phyloP scores from a whole-genome alignment of 2,797 vertebrate species.

The Amniataba percoides region DNA sequence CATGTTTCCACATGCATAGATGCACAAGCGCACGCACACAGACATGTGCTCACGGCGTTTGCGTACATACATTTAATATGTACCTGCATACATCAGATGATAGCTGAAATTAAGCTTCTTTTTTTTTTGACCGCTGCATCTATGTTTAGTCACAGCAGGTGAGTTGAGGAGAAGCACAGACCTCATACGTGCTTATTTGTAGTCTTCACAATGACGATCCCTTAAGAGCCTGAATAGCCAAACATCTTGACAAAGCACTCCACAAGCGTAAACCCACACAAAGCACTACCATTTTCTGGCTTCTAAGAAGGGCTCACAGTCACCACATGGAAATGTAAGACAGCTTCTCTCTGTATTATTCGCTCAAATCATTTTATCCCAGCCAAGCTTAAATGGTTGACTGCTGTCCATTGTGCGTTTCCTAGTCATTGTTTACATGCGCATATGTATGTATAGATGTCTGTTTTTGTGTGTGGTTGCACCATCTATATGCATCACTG shows the following conservation, averaged over 20 bases:
- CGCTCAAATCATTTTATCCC: slow-evolving; percentile 43
- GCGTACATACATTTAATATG: neutral
- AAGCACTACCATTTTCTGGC: slow-evolving; percentile 56
- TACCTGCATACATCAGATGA: neutral
- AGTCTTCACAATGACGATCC: slow-evolving; percentile 56
- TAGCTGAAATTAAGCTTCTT: neutral
- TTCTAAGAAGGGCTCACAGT: slow-evolving; percentile 49
- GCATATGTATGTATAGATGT: neutral
- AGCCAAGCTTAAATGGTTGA: slow-evolving; percentile 33
- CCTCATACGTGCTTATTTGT: slow-evolving; percentile 55
- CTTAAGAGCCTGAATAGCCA: slow-evolving; percentile 52
- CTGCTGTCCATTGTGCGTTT: slow-evolving; percentile 47
- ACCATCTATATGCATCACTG: slow-evolving; percentile 13
- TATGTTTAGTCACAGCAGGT: slow-evolving; percentile 27
- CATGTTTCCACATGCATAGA: slow-evolving; percentile 10
- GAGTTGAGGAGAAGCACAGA: slow-evolving; percentile 39
- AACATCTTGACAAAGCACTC: slow-evolving; percentile 62
- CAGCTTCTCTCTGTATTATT: slow-evolving; percentile 45
- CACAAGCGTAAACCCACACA: slow-evolving; percentile 54
- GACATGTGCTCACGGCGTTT: neutral
- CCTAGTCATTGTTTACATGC: slow-evolving; percentile 5
- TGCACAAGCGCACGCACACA: neutral
- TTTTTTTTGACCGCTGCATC: neutral
- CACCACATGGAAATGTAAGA: slow-evolving; percentile 30
- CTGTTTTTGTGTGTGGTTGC: neutral